Evolutionary conservation across 1,140 invertebrate species (phyloP).

Genomic region (Zaprionus vittiger): DNA sequence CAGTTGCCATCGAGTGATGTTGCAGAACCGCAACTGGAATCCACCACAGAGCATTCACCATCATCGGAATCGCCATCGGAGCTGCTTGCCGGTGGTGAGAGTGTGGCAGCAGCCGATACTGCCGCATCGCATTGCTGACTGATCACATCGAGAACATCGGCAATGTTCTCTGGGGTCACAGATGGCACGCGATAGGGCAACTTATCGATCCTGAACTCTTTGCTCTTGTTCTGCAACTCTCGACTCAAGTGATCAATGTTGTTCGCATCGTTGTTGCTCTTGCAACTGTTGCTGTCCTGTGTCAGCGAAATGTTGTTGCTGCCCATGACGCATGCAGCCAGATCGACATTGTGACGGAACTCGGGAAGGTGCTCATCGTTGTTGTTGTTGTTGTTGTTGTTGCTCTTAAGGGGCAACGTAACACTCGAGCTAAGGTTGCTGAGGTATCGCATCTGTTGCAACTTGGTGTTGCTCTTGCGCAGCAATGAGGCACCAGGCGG

Average conservation of each 20-base stretch:
- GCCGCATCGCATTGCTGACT: constrained; percentile 32
- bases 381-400: background rate
- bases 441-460: constrained; percentile 18
- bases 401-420: constrained; percentile 40
- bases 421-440: constrained; percentile 4
- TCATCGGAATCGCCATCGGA: constrained; percentile 77
- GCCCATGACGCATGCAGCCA: constrained; percentile 79
- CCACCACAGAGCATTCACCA: constrained; percentile 44
- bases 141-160: constrained; percentile 70
- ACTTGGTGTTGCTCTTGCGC: constrained; percentile 60
- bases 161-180: constrained; percentile 5
- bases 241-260: constrained; percentile 66
- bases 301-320: constrained; percentile 79
- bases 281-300: too few species aligned
- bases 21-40: constrained; percentile 36
- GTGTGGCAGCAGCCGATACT: constrained; percentile 2
- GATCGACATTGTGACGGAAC: constrained; percentile 74
- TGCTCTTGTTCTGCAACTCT: constrained; percentile 74
- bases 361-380: constrained; percentile 17
- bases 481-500: constrained; percentile 74
- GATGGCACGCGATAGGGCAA: constrained; percentile 11
- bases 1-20: constrained; percentile 45
- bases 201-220: constrained; percentile 31
- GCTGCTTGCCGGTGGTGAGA: constrained; percentile 50
- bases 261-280: constrained; percentile 31